Base-by-base conservation (phyloP, 1,140 invertebrate genomes). In the Nasonia longicornis region DNA sequence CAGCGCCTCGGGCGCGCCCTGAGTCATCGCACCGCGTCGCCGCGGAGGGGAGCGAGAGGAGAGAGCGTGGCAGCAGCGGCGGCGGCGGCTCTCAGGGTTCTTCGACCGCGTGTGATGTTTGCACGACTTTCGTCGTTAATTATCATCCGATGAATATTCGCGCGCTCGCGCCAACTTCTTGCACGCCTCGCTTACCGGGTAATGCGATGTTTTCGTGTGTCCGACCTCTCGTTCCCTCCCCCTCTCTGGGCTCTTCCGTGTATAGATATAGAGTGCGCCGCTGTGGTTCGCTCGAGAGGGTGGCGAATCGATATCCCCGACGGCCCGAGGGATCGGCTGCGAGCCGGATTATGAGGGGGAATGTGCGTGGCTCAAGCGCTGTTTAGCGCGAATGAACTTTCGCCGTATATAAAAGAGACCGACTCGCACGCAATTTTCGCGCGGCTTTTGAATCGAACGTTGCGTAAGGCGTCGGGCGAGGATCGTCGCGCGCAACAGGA, bases 131-230 rank as follows among this genome's bases (percentile, higher is more conserved):
- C 66, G 11, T 31, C 73, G 45, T 64, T 81, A 71, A 81, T 81
- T 81, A 81, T 77, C 80, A 71, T 77, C 69, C 66, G 45, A 81
- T 77, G 80, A 81, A 81, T 81, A 81, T 81, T 76, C 48, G 73
- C 45, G 10, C 2, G 7, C 74, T 58, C 20, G 74, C 26, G 58
- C 29, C 16, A 76, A 66, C 58, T 67, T 38, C 73, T 63, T n/a
- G 29, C 52, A 64, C 52, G 73, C 48, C 10, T 75, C 52, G 48
- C 52, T 64, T 75, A 20, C 52, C 45, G 29, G 4, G 63, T 67
- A 77, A 66, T 67, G 35, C 75, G 35, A 66, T 58, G 45, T 71
- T 70, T 70, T 70, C 31, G 66, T 79, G 45, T 70, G 73, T 58
- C 31, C n/a, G 22, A 1, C 35, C 20, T 70, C 76, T 70, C 14